A percentile compares a stretch with the other conserved stretches of the same genome.
phyloP scores from a whole-genome alignment of 1,140 invertebrate species.

The Bombus polaris region DNA sequence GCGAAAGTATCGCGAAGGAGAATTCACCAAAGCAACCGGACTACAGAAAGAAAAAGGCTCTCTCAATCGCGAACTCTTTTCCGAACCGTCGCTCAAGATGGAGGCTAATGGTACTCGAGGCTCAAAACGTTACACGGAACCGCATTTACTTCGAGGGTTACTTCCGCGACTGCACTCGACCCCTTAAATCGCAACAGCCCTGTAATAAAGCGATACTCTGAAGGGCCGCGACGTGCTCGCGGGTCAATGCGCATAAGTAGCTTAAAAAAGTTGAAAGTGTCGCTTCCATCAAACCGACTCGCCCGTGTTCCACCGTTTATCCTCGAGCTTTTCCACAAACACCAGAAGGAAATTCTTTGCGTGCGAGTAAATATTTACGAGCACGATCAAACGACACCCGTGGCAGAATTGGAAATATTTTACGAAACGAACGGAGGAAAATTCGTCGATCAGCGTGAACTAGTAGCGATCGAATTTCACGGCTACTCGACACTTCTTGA shows the following conservation, averaged over 20 bases:
- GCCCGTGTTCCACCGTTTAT: background rate
- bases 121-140: constrained; percentile 1
- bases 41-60: background rate
- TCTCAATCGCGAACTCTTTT: constrained; percentile 6
- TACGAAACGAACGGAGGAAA: background rate
- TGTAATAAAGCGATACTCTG: constrained; percentile 14
- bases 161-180: background rate
- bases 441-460: background rate
- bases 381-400: background rate
- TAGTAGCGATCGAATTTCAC: background rate
- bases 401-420: background rate
- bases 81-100: background rate
- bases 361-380: background rate
- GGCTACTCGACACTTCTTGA: background rate
- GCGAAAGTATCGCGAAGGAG: background rate
- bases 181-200: constrained; percentile 16
- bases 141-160: constrained; percentile 27
- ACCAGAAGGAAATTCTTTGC: background rate
- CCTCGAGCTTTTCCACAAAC: background rate
- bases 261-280: constrained; percentile 5
- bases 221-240: constrained; percentile 21
- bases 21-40: background rate
- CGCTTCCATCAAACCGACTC: background rate
- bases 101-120: constrained; percentile 8
- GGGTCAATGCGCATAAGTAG: constrained; percentile 33